Base-by-base conservation (phyloP, 2,888 invertebrate genomes). In the Hypomecis atomaria region DNA sequence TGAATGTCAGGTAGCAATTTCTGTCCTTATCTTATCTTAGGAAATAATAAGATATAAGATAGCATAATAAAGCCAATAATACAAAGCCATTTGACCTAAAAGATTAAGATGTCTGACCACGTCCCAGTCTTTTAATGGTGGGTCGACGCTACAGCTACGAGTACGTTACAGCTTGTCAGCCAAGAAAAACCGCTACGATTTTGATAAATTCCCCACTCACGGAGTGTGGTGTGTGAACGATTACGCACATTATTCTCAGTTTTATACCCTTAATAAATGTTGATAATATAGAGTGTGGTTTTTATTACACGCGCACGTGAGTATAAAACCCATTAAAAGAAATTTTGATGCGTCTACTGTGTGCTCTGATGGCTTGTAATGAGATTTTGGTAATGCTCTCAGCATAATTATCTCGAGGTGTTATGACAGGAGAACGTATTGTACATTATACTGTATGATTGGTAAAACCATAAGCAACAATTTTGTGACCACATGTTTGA, bases 161-260 rank as follows among this genome's bases (percentile, higher is more conserved):
- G n/a, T n/a, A n/a, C 23, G 1, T 23, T 23, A 23, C 52, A 42
- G 61, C 64, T 65, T 71, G 74, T 72, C 76, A 72, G 72, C 73
- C 67, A 66, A 66, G 59, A 71, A 69, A 77, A 78, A 79, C 62
- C 68, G 37, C 71, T 67, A 66, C 72, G 77, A 74, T 80, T 75
- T 77, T 79, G 79, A 81, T 75, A 77, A 79, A 81, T 76, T 74
- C 65, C 66, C 63, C 64, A 64, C 67, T 66, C 58, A 58, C 49
- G 53, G 54, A 42, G 61, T 45, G 54, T 49, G 62, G 70, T 63
- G 68, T 69, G 66, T 62, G 65, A 67, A 63, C 64, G 67, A 77
- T 78, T 75, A 73, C 74, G 58, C 55, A 57, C 70, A 75, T 76
- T 72, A 69, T 63, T 69, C 67, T 64, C 38, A 53, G 60, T 74